These are phyloP conservation scores for Diabrotica undecimpunctata DNA, from an alignment of 1,140 invertebrate species.

Conservation along the genomic window DNA sequence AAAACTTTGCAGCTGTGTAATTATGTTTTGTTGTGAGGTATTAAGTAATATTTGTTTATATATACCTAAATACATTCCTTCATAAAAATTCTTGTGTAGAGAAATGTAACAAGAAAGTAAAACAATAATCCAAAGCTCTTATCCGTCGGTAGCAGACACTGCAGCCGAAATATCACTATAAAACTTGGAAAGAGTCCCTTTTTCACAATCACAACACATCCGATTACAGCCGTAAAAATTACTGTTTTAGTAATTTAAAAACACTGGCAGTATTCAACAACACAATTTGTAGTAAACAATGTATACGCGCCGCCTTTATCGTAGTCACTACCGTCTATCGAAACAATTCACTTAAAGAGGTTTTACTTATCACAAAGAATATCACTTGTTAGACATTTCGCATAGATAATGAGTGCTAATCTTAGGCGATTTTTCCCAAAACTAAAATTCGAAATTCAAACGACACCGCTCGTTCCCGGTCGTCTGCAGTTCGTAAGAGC, in stretches of 20 bases:
- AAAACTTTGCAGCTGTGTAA: no score
- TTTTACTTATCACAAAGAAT: background rate
- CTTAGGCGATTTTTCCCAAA: conserved; percentile 21
- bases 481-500: conserved; percentile 45
- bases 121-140: conserved; percentile 9
- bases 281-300: conserved; percentile 26
- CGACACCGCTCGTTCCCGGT: conserved; percentile 35
- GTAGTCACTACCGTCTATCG: background rate
- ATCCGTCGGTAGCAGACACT: conserved; percentile 3
- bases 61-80: conserved; percentile 13
- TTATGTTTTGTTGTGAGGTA: no score
- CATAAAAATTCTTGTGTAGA: background rate
- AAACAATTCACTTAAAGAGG: background rate
- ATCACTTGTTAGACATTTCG: background rate
- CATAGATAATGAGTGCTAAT: conserved; percentile 6
- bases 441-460: conserved; percentile 33
- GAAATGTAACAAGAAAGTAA: background rate
- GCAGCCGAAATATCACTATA: background rate
- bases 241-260: background rate
- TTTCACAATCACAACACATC: background rate
- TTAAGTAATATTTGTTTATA: background rate
- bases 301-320: conserved; percentile 1
- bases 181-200: background rate
- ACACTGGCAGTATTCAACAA: background rate
- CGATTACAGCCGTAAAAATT: background rate